Base-by-base conservation (phyloP, 2,888 invertebrate genomes). In the Lasioglossum lativentre region DNA sequence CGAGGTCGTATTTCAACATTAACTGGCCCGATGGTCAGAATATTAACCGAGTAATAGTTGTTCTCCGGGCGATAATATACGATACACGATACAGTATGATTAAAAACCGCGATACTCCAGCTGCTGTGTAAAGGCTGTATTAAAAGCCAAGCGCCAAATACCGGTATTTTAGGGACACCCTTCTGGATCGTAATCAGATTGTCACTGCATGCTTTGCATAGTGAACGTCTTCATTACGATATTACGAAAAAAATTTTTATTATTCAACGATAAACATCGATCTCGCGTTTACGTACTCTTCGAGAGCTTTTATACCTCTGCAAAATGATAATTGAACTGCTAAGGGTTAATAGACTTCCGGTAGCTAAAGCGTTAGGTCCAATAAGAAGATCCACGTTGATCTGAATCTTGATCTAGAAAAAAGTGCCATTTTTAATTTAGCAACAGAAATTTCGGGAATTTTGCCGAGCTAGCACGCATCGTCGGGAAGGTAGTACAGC, bases 61-160 rank as follows among this genome's bases (percentile, higher is more conserved):
- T 85, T 82, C 86, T 59, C 30, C 63, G 75, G 78, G 63, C 84
- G 85, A 85, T 84, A 84, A 85, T 76, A 76, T 73, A 85, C 16
- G 85, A 74, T 30, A 71, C 66, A 45, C 27, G 77, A 47, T 45
- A 12, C 30, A 42, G 75, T 75, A 80, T 80, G 85, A 85, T 85
- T 85, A 85, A 85, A 85, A 85, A 83, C 78, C 70, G 75, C 75
- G 78, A 71, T 78, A 84, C 23, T 85, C 84, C 82, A 84, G 85
- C 85, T 85, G 85, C 85, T 75, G 73, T 59, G 78, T 74, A 70
- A 83, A 70, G 77, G 56, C 42, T 47, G 52, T 75, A 63, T 75
- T 66, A 45, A 83, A 79, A 72, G 45, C 75, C 78, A 52, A 52
- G 70, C 66, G 34, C 19, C 66, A 66, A 66, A 70, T 74, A 83